Evolutionary conservation across 2,888 invertebrate species (phyloP), one percentile per base, ranked within the genome.

Genomic region (Cyclophora albipunctata): DNA sequence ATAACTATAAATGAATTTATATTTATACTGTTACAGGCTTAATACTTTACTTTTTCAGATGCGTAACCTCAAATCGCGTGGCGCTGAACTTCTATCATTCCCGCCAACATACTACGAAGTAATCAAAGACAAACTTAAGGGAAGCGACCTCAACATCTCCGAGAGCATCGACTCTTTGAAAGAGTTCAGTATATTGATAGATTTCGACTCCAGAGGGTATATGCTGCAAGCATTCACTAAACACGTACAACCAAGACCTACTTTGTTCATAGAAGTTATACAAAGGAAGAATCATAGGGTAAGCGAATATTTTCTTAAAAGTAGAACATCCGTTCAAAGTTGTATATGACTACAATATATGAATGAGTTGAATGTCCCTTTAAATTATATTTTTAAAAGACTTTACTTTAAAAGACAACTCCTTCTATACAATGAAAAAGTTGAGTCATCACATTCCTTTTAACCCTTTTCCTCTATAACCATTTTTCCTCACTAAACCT

Each of bases 121-220:
- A 63, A 90, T 99, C 40, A 89, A 92, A 58, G 91, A 96, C 66
- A 92, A 94, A 60, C 88, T 99, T 0, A 91, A 92, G 60, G 73
- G 81, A 7, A 95, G 96, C 53, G 91, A 93, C 54, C 91, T 96
- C 4, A 92, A 65, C 40, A 66, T 86, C 2, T 45, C 69, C 3
- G 98, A 99, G 82, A 95, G 95, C 62, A 83, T 99, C 56, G 92
- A 94, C 57, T 90, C 91, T 40, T 84, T 98, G 53, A 90, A 97
- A 85, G 93, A 96, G 78, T 86, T 97, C 55, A 93, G 95, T 69
- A 98, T 99, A 62, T 88, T 99, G 57, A 94, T 99, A 49, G 99
- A 99, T 80, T 99, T 96, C 73, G 99, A 99, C 75, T 98, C 99
- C 69, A 91, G 97, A 69, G 99, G 99, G 0, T 99, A 99, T 78